Conservation (phyloP, 2,888 invertebrate species). For the Tholera decimalis region DNA sequence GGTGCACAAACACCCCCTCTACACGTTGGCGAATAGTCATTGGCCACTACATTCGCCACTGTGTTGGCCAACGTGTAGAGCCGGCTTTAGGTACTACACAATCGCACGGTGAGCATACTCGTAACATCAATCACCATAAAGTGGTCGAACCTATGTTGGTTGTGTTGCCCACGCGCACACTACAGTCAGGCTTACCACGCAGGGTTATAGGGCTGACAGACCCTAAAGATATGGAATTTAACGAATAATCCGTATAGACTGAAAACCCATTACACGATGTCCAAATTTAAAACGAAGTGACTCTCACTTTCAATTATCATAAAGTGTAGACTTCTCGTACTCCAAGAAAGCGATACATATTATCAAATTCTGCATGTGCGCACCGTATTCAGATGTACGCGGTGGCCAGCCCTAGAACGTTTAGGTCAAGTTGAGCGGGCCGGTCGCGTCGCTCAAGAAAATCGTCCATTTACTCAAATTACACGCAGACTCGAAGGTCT, state of each 20-base stretch:
- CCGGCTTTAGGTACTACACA: too few relatives aligned
- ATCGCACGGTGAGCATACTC: conserved; percentile 26
- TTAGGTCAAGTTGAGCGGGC: conserved; percentile 83
- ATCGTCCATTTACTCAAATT: conserved; percentile 77
- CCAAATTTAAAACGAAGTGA: neutral
- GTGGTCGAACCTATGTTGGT: conserved; percentile 46
- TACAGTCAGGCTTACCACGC: conserved; percentile 32
- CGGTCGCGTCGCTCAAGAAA: conserved; percentile 65
- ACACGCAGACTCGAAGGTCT: conserved; percentile 61
- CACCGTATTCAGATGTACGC: neutral
- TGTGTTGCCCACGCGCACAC: conserved; percentile 55
- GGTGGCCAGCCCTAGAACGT: conserved; percentile 69
- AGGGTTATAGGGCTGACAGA: conserved; percentile 41
- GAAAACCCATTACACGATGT: neutral
- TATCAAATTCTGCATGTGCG: neutral
- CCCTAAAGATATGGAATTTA: neutral
- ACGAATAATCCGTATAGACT: neutral
- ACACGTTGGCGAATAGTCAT: too few relatives aligned
- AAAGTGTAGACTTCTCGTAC: too few relatives aligned
- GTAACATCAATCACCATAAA: conserved; percentile 56
- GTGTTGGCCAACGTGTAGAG: too few relatives aligned
- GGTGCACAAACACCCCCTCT: too few relatives aligned
- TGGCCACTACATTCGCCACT: too few relatives aligned
- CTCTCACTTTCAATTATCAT: neutral
- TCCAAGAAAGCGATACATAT: too few relatives aligned